phyloP scores from a whole-genome alignment of 2,888 invertebrate genomes.

The Drosophila prolongata region DNA sequence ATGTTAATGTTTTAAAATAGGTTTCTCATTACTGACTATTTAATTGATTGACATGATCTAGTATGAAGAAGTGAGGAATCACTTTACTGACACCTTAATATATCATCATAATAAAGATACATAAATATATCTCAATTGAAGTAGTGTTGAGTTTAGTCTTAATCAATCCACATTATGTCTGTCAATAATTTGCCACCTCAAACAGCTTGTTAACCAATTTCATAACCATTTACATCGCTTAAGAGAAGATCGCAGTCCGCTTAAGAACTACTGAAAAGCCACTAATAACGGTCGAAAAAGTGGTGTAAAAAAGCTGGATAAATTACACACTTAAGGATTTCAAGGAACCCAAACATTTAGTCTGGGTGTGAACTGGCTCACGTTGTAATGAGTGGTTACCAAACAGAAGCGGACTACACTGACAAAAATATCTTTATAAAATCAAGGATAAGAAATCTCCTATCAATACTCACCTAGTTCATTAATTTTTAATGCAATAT shows the following conservation, averaged over 20 bases:
- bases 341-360: conserved; percentile 41
- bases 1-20: too few relatives aligned
- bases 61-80: neutral
- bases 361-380: conserved; percentile 58
- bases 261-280: conserved; percentile 9
- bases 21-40: too few relatives aligned
- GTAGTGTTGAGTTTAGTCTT: neutral
- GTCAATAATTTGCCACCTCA: conserved; percentile 1
- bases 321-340: conserved; percentile 62
- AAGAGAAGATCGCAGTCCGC: conserved; percentile 9
- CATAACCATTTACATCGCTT: conserved; percentile 26
- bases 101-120: neutral
- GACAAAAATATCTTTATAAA: neutral
- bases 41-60: neutral
- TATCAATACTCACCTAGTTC: too few relatives aligned
- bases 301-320: conserved; percentile 12
- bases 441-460: neutral
- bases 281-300: conserved; percentile 11
- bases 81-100: neutral
- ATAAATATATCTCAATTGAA: conserved; percentile 13
- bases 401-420: conserved; percentile 4
- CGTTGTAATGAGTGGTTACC: conserved; percentile 55
- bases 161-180: neutral
- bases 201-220: conserved; percentile 22
- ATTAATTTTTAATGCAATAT: too few relatives aligned